These are phyloP conservation scores for Agrilus mali DNA, from an alignment of 2,888 invertebrate genomes.

Conservation along the genomic window DNA sequence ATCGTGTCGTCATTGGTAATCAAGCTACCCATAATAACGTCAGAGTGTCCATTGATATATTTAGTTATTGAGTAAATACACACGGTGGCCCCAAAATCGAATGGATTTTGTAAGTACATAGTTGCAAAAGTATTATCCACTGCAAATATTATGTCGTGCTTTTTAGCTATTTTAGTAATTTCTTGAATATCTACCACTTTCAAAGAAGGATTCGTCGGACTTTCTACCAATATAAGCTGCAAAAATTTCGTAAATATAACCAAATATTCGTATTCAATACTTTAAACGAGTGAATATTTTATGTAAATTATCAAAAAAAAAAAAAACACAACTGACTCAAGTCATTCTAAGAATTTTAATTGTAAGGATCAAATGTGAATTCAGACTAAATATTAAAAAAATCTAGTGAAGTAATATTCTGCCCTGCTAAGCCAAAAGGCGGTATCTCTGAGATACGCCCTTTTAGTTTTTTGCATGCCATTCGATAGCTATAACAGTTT, in stretches of 20 bases:
- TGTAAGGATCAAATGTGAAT: too few species aligned
- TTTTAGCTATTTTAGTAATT: slow-evolving; percentile 45
- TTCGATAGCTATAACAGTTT: too few species aligned
- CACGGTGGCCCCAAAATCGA: slow-evolving; percentile 20
- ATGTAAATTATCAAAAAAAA: too few species aligned
- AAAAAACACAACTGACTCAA: too few species aligned
- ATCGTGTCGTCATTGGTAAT: slow-evolving; percentile 56
- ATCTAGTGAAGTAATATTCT: too few species aligned
- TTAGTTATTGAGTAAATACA: slow-evolving; percentile 20
- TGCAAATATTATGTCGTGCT: slow-evolving; percentile 16
- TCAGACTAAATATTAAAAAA: too few species aligned
- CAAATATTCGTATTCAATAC: too few species aligned
- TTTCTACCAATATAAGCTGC: slow-evolving; percentile 78
- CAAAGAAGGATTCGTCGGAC: slow-evolving; percentile 80
- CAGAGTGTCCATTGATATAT: slow-evolving; percentile 22
- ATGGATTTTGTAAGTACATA: slow-evolving; percentile 18
- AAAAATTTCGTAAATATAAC: slow-evolving; percentile 15
- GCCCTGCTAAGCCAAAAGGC: too few species aligned
- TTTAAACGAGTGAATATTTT: too few species aligned
- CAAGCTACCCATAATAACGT: slow-evolving; percentile 37
- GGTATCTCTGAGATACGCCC: too few species aligned
- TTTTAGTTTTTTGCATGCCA: too few species aligned
- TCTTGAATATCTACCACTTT: slow-evolving; percentile 70
- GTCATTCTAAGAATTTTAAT: too few species aligned
- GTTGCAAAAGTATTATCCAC: slow-evolving; percentile 18